A percentile compares a stretch with the other conserved stretches of the same genome.
Conservation (phyloP, 2,888 invertebrate genomes). For the Scrobipalpa costella region DNA sequence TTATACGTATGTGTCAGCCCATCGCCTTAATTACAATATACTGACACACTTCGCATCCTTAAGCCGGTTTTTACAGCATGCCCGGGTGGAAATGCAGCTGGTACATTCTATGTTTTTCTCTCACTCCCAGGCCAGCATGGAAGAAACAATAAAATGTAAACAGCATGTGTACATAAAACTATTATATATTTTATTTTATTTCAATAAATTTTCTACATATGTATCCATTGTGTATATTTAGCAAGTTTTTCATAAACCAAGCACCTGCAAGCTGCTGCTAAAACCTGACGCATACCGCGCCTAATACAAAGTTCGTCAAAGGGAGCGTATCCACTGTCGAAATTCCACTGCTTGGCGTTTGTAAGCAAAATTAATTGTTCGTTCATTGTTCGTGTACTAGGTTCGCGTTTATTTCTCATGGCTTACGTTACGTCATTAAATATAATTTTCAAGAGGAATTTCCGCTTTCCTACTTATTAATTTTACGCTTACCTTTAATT, state of each 20-base stretch:
- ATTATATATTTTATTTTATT: no score
- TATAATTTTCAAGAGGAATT: conserved; percentile 37
- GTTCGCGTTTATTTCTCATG: conserved; percentile 36
- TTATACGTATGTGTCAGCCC: no score
- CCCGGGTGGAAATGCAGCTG: no score
- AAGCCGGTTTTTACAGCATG: no score
- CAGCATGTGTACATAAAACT: no score
- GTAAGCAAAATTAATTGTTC: conserved; percentile 56
- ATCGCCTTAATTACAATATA: no score
- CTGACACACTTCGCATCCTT: no score
- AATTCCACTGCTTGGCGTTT: conserved; percentile 35
- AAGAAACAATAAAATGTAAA: no score
- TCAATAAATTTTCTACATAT: neutral
- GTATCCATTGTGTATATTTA: no score
- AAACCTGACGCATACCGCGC: neutral
- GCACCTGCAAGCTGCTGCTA: neutral
- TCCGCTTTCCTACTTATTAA: conserved; percentile 20
- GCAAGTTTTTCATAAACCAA: conserved; percentile 1
- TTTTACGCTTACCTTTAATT: conserved; percentile 12
- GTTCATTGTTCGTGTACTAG: conserved; percentile 32
- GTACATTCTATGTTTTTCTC: no score
- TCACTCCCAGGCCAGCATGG: no score
- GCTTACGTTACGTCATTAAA: conserved; percentile 35
- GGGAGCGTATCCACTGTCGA: conserved; percentile 19
- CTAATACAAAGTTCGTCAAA: conserved; percentile 24